phyloP scores from a whole-genome alignment of 2,797 vertebrate genomes.

The Coccyzus lansbergi region DNA sequence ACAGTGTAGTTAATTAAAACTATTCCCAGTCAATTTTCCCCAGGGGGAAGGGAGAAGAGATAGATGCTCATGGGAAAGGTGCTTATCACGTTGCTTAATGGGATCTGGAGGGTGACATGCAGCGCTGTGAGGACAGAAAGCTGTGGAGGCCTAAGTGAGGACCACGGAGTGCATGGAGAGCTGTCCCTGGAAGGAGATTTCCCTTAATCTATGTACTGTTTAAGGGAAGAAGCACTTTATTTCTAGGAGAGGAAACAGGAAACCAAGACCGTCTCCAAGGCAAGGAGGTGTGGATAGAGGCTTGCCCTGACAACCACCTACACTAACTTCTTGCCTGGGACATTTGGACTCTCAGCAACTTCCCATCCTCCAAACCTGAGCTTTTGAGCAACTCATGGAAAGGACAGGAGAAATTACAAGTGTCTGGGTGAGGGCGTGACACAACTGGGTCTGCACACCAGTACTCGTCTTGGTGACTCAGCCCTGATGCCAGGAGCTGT shows the following conservation, averaged over 20 bases:
- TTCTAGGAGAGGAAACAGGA: neutral
- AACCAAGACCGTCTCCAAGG: neutral
- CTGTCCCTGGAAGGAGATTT: neutral
- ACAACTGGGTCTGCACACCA: fast-evolving
- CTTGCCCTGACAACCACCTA: neutral
- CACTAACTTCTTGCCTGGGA: fast-evolving
- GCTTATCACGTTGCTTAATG: neutral
- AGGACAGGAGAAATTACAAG: neutral
- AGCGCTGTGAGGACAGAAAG: neutral
- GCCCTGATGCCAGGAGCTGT: neutral
- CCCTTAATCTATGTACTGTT: neutral
- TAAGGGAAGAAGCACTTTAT: neutral
- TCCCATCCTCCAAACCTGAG: neutral
- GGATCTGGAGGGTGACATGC: neutral
- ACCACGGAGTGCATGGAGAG: neutral
- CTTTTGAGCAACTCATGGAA: neutral
- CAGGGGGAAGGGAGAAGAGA: neutral
- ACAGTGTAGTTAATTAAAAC: conserved; percentile 57
- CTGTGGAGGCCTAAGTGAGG: neutral
- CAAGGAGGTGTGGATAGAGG: fast-evolving
- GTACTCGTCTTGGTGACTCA: neutral
- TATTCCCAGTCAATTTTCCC: conserved; percentile 54
- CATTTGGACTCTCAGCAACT: neutral
- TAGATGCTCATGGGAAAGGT: conserved; percentile 33
- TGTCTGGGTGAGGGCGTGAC: neutral